A percentile compares a stretch with the other conserved stretches of the same genome.
phyloP scores from a whole-genome alignment of 92 coral and sea anemone genomes.

The Blastomussa wellsi region DNA sequence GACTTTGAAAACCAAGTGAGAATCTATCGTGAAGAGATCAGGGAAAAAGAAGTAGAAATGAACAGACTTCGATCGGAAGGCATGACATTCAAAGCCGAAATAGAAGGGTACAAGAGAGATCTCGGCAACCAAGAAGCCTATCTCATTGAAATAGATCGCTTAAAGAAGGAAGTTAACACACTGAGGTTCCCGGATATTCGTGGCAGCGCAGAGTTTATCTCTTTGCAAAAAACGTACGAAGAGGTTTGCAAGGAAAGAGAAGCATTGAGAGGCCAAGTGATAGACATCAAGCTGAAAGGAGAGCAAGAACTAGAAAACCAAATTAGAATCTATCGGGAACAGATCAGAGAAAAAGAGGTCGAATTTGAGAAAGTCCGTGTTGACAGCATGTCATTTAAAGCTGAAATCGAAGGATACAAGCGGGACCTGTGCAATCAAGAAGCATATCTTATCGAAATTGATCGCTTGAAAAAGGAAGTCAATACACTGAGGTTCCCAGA shows the following conservation, averaged over 20 bases:
- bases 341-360: conserved; percentile 2
- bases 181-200: conserved; percentile 23
- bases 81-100: conserved; percentile 15
- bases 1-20: background rate
- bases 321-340: conserved; percentile 7
- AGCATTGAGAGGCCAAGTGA: conserved; percentile 33
- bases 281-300: conserved; percentile 22
- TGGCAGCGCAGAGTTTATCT: conserved; percentile 3
- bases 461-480: conserved; percentile 7
- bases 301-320: conserved; percentile 13
- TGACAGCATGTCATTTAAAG: background rate
- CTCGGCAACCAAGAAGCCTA: conserved; percentile 7
- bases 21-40: conserved; percentile 22
- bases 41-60: background rate
- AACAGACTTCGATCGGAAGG: background rate
- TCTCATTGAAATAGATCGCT: background rate
- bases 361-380: background rate
- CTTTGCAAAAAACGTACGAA: conserved; percentile 14
- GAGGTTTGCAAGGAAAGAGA: conserved; percentile 43
- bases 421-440: conserved; percentile 7
- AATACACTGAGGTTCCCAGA: conserved; percentile 5
- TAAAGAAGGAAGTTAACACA: conserved; percentile 10
- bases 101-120: conserved; percentile 19
- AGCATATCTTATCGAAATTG: conserved; percentile 2
- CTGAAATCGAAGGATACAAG: conserved; percentile 4